phyloP scores from a whole-genome alignment of 2,888 invertebrate genomes.

The Callyntrura sp. region DNA sequence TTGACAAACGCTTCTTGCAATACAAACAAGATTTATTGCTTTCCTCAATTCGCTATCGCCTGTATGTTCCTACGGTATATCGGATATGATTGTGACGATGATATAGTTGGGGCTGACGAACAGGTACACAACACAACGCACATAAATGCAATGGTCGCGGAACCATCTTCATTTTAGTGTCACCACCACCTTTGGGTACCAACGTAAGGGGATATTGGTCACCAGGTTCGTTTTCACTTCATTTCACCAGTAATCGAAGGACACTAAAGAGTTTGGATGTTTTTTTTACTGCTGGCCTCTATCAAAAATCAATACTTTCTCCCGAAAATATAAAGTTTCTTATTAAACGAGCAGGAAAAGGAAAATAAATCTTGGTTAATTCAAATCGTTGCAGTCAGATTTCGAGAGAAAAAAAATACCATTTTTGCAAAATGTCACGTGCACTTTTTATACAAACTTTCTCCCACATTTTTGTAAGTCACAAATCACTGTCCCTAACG shows the following conservation, averaged over 20 bases:
- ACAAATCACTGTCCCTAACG: conserved; percentile 35
- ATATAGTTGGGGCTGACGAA: background rate
- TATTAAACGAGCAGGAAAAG: background rate
- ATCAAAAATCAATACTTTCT: conserved; percentile 23
- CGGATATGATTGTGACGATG: background rate
- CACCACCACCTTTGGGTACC: background rate
- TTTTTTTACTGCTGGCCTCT: background rate
- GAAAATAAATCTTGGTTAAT: conserved; percentile 19
- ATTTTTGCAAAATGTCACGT: background rate
- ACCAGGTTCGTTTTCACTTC: background rate
- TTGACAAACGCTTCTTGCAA: conserved; percentile 30
- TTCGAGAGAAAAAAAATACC: background rate
- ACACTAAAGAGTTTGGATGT: background rate
- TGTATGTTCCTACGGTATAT: background rate
- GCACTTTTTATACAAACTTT: background rate
- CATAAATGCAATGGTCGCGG: background rate
- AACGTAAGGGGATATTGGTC: background rate
- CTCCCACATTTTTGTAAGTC: background rate
- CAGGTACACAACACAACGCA: conserved; percentile 11
- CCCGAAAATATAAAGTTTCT: background rate
- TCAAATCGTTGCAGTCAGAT: background rate
- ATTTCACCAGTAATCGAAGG: background rate
- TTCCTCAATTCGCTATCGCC: background rate
- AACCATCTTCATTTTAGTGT: background rate
- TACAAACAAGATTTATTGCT: conserved; percentile 40